These are phyloP conservation scores for Phortica variegata DNA, from an alignment of 1,140 invertebrate species.

Conservation along the genomic window DNA sequence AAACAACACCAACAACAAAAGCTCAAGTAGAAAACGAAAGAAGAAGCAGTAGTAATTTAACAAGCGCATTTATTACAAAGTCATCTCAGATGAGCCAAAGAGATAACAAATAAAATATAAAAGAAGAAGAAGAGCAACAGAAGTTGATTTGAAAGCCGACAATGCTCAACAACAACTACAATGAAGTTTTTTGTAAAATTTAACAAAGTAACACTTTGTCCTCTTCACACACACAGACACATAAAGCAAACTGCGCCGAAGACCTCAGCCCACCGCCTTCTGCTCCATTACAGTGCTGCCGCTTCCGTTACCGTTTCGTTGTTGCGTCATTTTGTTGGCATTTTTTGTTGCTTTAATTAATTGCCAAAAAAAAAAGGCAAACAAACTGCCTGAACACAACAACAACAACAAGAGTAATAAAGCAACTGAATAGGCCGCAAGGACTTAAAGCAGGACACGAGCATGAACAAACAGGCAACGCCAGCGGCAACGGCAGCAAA, in stretches of 20 bases:
- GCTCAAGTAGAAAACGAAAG: too few species aligned
- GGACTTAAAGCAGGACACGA: constrained; percentile 18
- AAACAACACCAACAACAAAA: too few species aligned
- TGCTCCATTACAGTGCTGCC: background rate
- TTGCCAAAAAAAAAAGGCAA: constrained; percentile 41
- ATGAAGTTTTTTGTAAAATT: constrained; percentile 46
- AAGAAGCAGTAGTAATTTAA: too few species aligned
- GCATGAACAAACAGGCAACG: constrained; percentile 5
- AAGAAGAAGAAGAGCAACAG: too few species aligned
- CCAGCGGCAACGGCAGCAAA: too few species aligned
- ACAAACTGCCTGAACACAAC: constrained; percentile 25
- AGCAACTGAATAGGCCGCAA: constrained; percentile 13
- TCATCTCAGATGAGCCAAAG: too few species aligned
- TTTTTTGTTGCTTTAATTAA: constrained; percentile 39
- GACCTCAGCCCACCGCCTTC: constrained; percentile 13
- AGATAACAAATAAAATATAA: too few species aligned
- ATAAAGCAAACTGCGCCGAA: too few species aligned
- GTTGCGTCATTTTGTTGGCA: background rate
- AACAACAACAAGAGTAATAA: constrained; percentile 1
- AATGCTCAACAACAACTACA: constrained; percentile 20
- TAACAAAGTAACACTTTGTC: constrained; percentile 31
- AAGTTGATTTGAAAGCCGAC: too few species aligned
- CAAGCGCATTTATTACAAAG: too few species aligned
- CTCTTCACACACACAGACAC: too few species aligned
- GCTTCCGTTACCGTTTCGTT: background rate